Evolutionary conservation across 1,140 invertebrate genomes (phyloP), one percentile per base, ranked within the genome.

Genomic region (Apolygus lucorum): DNA sequence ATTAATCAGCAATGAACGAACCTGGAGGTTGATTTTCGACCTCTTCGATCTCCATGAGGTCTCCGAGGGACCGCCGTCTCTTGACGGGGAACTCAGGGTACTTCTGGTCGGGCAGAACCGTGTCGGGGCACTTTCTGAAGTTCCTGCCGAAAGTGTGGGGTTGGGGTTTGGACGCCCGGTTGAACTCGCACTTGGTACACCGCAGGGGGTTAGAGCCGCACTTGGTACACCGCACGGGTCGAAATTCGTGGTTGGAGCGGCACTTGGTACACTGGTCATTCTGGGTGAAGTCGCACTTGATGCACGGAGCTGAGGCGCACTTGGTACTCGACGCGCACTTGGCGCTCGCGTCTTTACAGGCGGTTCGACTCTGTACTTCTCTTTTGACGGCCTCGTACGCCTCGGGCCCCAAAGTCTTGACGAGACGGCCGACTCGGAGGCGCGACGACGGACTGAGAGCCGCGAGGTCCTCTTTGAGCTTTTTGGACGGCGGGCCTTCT

Each of bases 401-500:
- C 63, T 70, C 68, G 11, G 68, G 68, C 21, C 68, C 71, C 13
- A 72, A 49, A 62, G 21, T 69, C 29, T 66, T 70, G 29, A 70
- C 71, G 24, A 69, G 52, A 1, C 71, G 28, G 22, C 66, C 68
- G 22, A 69, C 64, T 1, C 63, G 21, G 68, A 42, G 42, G 17
- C 64, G 42, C 24, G 63, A 69, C 1, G 25, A 29, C 24, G 71
- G 71, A 1, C 62, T 69, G 0, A 69, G 52, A 28, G 68, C 42
- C 1, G 68, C 52, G 24, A 34, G 27, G n/a, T 28, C 29, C 28
- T 63, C 1, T 27, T 69, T 65, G 29, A 68, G 24, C 25, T 27
- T 63, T 25, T 34, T 34, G 78, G 78, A 1, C 79, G 70, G 22
- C 79, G 73, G n/a, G 78, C 76, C 49, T 74, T 74, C 62, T 78